Percentiles rank a stretch among this genome's conserved stretches.
Conservation (phyloP, 2,113 vertebrate genomes). For the Pimephales promelas region DNA sequence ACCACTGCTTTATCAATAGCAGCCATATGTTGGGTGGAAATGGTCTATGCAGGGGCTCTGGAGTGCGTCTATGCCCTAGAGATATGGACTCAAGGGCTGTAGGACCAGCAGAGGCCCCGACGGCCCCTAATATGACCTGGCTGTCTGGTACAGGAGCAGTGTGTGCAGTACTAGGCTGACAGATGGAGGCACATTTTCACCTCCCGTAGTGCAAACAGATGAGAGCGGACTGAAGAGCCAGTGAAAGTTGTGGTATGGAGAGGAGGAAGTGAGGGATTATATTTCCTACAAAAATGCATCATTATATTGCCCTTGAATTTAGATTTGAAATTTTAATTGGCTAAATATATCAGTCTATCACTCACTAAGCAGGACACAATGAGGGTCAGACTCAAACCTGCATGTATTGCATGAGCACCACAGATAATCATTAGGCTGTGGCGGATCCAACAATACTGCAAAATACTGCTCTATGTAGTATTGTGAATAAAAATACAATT, state of each 20-base stretch:
- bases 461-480: neutral
- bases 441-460: neutral
- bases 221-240: slow-evolving; percentile 57
- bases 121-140: slow-evolving; percentile 66
- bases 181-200: slow-evolving; percentile 73
- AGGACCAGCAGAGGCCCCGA: slow-evolving; percentile 48
- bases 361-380: neutral
- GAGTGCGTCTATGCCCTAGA: slow-evolving; percentile 40
- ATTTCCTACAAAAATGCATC: slow-evolving; percentile 24
- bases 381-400: neutral
- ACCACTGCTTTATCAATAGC: slow-evolving; percentile 65
- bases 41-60: slow-evolving; percentile 55
- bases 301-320: neutral
- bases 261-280: slow-evolving; percentile 43
- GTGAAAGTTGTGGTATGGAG: slow-evolving; percentile 51
- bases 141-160: slow-evolving; percentile 68
- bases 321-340: neutral
- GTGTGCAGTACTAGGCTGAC: slow-evolving; percentile 61
- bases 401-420: neutral
- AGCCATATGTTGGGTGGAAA: slow-evolving; percentile 68
- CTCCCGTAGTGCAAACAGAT: slow-evolving; percentile 72
- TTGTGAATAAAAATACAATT: neutral
- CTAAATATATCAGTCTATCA: neutral
- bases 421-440: neutral
- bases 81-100: slow-evolving; percentile 34